phyloP scores from a whole-genome alignment of 2,113 vertebrate species.

The Phylloscopus whistleri region DNA sequence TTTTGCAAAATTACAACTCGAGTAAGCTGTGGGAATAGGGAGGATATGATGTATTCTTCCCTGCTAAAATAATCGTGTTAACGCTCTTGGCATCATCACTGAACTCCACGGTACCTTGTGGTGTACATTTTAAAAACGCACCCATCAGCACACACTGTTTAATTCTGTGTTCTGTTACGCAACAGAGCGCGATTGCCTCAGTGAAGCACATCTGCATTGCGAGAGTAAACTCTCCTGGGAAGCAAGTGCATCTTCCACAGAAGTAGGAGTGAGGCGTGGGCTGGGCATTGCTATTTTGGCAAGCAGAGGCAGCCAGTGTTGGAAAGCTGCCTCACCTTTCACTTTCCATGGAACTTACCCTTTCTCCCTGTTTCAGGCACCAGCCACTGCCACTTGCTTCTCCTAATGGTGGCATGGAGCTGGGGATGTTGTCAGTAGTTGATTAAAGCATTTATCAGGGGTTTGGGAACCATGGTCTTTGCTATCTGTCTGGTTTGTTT shows the following conservation, averaged over 20 bases:
- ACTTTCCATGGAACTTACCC: slow-evolving; percentile 47
- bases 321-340: slow-evolving; percentile 61
- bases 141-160: slow-evolving; percentile 1
- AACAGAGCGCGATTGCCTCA: slow-evolving; percentile 11
- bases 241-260: slow-evolving; percentile 1
- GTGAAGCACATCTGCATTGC: background rate
- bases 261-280: background rate
- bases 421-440: background rate
- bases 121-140: slow-evolving; percentile 51
- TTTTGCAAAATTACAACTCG: background rate
- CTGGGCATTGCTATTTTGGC: slow-evolving; percentile 33
- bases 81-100: slow-evolving; percentile 8
- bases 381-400: background rate
- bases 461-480: background rate
- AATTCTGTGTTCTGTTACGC: slow-evolving; percentile 30
- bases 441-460: background rate
- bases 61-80: slow-evolving; percentile 6
- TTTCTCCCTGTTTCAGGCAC: slow-evolving; percentile 16
- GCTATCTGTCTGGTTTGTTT: background rate
- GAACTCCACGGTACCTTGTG: background rate
- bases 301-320: background rate
- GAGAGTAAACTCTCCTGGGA: slow-evolving; percentile 41
- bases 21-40: slow-evolving; percentile 8
- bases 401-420: background rate
- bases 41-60: slow-evolving; percentile 1